Percentiles rank a stretch among this genome's conserved stretches.
Evolutionary conservation across 2,888 invertebrate species (phyloP).

Genomic region (Eupithecia inturbata): DNA sequence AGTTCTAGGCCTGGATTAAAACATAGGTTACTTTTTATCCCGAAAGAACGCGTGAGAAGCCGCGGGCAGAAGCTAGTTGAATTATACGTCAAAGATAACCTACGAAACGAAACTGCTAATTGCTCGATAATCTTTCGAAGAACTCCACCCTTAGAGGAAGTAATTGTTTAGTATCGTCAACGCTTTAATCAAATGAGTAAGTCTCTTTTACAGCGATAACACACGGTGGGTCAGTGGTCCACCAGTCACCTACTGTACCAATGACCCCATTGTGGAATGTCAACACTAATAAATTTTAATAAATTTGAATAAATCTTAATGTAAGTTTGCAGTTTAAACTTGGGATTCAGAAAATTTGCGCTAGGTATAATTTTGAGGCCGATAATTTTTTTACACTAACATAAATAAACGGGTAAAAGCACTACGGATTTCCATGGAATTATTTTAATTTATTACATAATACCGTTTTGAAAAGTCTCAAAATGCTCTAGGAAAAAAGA

Average conservation of each 20-base stretch:
- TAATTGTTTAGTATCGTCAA: neutral
- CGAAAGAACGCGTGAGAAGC: too few relatives aligned
- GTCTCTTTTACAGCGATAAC: constrained; percentile 5
- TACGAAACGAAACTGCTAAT: neutral
- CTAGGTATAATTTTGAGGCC: neutral
- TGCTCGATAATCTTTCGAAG: neutral
- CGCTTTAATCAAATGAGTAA: constrained; percentile 5
- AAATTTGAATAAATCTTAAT: too few relatives aligned
- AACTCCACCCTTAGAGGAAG: constrained; percentile 9
- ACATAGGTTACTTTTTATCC: too few relatives aligned
- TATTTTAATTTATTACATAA: neutral
- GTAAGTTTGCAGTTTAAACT: constrained; percentile 6
- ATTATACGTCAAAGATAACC: too few relatives aligned
- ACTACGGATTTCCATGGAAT: neutral
- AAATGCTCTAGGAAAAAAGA: neutral
- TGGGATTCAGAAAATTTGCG: neutral
- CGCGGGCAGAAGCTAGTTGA: too few relatives aligned
- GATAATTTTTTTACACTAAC: neutral
- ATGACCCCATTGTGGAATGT: constrained; percentile 47
- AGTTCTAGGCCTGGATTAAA: too few relatives aligned
- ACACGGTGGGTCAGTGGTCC: constrained; percentile 24
- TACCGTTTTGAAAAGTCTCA: neutral
- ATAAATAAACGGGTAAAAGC: neutral
- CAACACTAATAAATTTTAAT: neutral
- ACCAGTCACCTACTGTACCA: constrained; percentile 38